Base-by-base conservation (phyloP, 2,888 invertebrate genomes). In the Lydus trimaculatus region DNA sequence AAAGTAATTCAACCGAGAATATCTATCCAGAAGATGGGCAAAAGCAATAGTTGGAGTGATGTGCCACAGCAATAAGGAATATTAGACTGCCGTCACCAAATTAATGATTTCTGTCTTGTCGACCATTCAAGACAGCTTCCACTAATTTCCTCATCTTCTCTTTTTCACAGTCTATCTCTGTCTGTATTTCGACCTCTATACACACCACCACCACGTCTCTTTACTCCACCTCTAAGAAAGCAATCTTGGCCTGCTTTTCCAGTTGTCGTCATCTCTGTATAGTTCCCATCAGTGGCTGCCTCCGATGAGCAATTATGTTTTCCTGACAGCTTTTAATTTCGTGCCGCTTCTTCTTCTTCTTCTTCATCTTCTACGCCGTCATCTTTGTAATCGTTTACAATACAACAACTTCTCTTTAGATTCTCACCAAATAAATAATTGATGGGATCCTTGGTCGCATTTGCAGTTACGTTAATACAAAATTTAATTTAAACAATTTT, bases 291-390 rank as follows among this genome's bases (percentile, higher is more conserved):
- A 67, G 64, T 59, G 67, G 62, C 67, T 31, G 79, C 77, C 80
- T 78, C 80, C 78, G 76, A 80, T 80, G 80, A 78, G 80, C 80
- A 81, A 82, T 82, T 82, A 82, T 79, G 78, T 80, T 81, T 79
- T 79, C 79, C 78, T 80, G 80, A 79, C 81, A 81, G 80, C 81
- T 83, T 82, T 82, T 83, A 81, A 82, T 83, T 82, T 80, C 78
- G 77, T 75, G 72, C 74, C 75, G 77, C 75, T 77, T 72, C 75
- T 70, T 71, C 76, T 72, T 74, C 72, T 23, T 25, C 56, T 15
- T 56, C 52, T 23, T 23, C 20, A 5, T 3, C 48, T 20, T 39
- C 15, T 43, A 7, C 17, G 17, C 20, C 48, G 20, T 20, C 48
- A 25, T 56, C 23, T 25, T 23, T 25, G 56, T 56, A 25, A 56